Evolutionary conservation across 2,888 invertebrate species (phyloP).

Genomic region (Amorpha juglandis): DNA sequence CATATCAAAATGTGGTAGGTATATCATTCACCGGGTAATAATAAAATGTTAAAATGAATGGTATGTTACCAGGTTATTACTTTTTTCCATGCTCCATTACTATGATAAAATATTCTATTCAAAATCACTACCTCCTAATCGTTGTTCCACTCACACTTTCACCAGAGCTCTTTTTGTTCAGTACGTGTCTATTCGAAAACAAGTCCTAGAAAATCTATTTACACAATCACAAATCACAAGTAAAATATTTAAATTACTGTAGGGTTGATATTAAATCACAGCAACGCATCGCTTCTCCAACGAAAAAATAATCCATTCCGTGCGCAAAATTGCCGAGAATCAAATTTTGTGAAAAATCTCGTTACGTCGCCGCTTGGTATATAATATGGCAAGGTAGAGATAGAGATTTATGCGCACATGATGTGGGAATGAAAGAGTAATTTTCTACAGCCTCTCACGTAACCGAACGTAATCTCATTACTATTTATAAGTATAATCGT

Average conservation of each 20-base stretch:
- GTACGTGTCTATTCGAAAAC: neutral
- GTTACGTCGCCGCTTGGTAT: slow-evolving; percentile 62
- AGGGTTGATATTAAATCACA: slow-evolving; percentile 55
- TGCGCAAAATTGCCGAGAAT: slow-evolving; percentile 67
- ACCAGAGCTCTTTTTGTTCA: too few species aligned
- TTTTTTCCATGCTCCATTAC: neutral
- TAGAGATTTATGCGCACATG: slow-evolving; percentile 53
- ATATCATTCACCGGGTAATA: slow-evolving; percentile 36
- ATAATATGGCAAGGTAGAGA: slow-evolving; percentile 49
- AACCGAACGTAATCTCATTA: slow-evolving; percentile 49
- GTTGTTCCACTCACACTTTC: neutral
- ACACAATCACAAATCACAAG: slow-evolving; percentile 9
- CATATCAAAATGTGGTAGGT: slow-evolving; percentile 51
- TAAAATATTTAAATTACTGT: slow-evolving; percentile 31
- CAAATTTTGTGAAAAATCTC: slow-evolving; percentile 74
- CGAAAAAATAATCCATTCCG: slow-evolving; percentile 64
- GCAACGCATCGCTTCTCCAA: slow-evolving; percentile 52
- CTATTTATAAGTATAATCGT: slow-evolving; percentile 42
- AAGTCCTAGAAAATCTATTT: slow-evolving; percentile 6
- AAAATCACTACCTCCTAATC: neutral
- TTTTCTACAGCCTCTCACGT: slow-evolving; percentile 48
- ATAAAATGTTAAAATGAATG: slow-evolving; percentile 23
- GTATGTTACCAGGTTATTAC: neutral
- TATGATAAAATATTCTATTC: neutral
- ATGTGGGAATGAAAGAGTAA: slow-evolving; percentile 56